Conservation (phyloP, 2,888 invertebrate genomes). For the Caenorhabditis becei region DNA sequence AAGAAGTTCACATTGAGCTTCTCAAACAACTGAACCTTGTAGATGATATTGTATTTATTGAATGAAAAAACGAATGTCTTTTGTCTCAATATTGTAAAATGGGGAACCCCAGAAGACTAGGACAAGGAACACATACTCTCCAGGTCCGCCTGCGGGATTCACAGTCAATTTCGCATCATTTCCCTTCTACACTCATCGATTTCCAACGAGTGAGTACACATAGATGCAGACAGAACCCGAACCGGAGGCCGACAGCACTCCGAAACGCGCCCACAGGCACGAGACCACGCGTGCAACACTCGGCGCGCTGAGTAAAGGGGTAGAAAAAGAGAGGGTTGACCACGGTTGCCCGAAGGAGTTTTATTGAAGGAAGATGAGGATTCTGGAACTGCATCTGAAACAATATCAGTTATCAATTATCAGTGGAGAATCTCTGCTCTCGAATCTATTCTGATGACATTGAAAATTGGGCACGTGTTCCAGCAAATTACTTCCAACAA, state of each 20-base stretch:
- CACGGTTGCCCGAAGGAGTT: too few species aligned
- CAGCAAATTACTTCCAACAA: too few species aligned
- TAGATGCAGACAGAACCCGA: constrained; percentile 48
- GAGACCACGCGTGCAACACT: constrained; percentile 37
- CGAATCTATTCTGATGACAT: too few species aligned
- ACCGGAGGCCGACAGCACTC: constrained; percentile 3
- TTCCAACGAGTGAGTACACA: constrained; percentile 61
- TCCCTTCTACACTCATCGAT: constrained; percentile 62
- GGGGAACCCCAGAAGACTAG: constrained; percentile 36
- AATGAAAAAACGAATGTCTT: neutral
- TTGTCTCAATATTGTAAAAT: constrained; percentile 12
- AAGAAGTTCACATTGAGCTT: constrained; percentile 59
- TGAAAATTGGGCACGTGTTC: too few species aligned
- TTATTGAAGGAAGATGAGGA: too few species aligned
- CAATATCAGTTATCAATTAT: too few species aligned
- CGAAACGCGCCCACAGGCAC: constrained; percentile 10
- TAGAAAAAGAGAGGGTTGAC: constrained; percentile 7
- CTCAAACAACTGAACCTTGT: constrained; percentile 26
- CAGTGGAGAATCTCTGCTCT: too few species aligned
- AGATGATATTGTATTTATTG: constrained; percentile 6
- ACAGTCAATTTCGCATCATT: constrained; percentile 61
- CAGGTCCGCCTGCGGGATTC: constrained; percentile 23
- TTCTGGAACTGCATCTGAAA: too few species aligned
- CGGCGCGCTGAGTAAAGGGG: neutral
- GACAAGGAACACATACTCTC: neutral